Evolutionary conservation across 2,113 vertebrate genomes (phyloP).

Genomic region (Cairina moschata): DNA sequence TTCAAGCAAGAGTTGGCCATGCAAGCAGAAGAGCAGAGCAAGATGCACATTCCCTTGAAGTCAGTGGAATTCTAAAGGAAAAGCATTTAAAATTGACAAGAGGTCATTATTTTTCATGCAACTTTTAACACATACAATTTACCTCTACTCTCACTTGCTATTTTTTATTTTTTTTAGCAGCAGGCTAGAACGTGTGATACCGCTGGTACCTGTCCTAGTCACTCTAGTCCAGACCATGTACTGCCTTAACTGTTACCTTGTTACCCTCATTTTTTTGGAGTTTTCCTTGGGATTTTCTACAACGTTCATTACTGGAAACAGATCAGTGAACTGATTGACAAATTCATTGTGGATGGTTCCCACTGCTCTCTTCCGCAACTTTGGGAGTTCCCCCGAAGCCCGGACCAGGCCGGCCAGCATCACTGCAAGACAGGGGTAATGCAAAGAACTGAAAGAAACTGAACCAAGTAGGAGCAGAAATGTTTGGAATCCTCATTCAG

Average conservation of each 20-base stretch:
- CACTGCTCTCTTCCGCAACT: background rate
- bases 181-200: background rate
- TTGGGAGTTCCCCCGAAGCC: background rate
- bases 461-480: background rate
- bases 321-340: background rate
- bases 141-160: background rate
- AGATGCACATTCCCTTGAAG: background rate
- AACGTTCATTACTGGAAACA: background rate
- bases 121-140: slow-evolving; percentile 20
- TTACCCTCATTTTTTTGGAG: background rate
- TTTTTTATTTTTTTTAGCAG: background rate
- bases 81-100: slow-evolving; percentile 29
- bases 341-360: background rate
- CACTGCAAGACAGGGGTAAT: background rate
- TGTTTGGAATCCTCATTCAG: background rate
- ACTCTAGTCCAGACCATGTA: background rate
- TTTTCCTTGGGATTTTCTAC: background rate
- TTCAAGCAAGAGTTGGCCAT: background rate
- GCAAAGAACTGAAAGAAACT: background rate
- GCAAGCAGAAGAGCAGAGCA: background rate
- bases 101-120: background rate
- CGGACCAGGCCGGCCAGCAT: background rate
- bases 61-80: background rate
- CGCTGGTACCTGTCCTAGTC: background rate
- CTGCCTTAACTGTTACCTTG: background rate